Percentiles rank a stretch among this genome's conserved stretches.
phyloP scores from a whole-genome alignment of 2,113 vertebrate genomes.

The Engraulis encrasicolus region DNA sequence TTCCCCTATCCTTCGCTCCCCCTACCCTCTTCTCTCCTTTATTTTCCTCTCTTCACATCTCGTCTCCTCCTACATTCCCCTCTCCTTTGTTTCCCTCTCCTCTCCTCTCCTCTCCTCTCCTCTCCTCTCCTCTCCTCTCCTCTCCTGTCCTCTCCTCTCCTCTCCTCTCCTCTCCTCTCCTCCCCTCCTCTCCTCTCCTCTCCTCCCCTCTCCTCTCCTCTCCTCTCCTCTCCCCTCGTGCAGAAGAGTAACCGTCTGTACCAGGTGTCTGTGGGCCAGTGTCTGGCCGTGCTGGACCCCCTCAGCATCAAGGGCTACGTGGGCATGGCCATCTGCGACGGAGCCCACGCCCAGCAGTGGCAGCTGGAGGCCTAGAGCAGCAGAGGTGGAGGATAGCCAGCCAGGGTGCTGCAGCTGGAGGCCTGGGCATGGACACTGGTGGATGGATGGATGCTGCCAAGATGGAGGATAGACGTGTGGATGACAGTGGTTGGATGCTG shows the following conservation, averaged over 20 bases:
- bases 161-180: slow-evolving; percentile 35
- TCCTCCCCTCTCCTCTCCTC: not conserved
- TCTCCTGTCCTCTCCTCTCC: not conserved
- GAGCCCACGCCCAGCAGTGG: slow-evolving; percentile 87
- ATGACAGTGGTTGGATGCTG: too few species aligned
- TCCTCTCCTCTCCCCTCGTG: slow-evolving; percentile 36
- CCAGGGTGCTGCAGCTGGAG: slow-evolving; percentile 61
- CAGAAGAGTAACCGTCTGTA: slow-evolving; percentile 90
- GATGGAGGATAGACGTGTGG: too few species aligned
- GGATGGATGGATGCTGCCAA: too few species aligned
- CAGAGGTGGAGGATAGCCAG: too few species aligned
- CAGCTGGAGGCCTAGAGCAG: slow-evolving; percentile 83
- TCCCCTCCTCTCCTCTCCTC: not conserved
- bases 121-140: not conserved
- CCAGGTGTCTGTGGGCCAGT: slow-evolving; percentile 95
- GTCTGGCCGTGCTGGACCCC: slow-evolving; percentile 79
- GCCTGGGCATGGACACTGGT: not conserved
- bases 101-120: not conserved
- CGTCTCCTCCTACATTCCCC: too few species aligned
- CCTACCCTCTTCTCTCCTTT: too few species aligned
- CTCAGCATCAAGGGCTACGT: slow-evolving; percentile 83
- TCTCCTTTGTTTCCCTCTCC: not conserved
- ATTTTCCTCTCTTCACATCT: too few species aligned
- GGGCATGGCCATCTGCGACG: slow-evolving; percentile 91
- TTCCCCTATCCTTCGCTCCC: too few species aligned